Conservation (phyloP, 2,113 vertebrate species). For the Crotalus viridis region DNA sequence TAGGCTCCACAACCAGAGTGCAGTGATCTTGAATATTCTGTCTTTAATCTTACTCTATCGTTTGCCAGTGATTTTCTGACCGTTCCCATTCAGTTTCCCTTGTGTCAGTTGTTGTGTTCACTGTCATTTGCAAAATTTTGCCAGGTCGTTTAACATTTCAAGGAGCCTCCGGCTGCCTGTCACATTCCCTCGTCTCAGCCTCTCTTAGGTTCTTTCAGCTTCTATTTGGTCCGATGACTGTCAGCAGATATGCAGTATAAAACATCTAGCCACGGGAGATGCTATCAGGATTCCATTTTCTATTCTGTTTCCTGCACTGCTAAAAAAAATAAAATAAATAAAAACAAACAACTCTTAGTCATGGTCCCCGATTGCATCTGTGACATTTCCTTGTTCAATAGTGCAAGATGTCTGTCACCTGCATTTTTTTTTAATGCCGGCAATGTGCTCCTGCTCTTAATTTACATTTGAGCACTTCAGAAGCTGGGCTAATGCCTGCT, state of each 20-base stretch:
- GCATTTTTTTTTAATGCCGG: neutral
- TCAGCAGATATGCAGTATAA: neutral
- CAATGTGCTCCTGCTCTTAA: neutral
- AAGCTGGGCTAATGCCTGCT: neutral
- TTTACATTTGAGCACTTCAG: neutral
- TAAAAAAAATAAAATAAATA: neutral
- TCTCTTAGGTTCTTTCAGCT: neutral
- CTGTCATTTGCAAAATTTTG: neutral
- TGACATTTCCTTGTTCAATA: neutral
- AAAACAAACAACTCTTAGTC: neutral
- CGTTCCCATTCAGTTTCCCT: neutral
- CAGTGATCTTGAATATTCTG: neutral
- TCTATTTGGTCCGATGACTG: neutral
- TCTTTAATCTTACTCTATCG: neutral
- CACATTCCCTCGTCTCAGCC: neutral
- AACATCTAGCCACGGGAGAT: neutral
- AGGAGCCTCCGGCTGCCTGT: neutral
- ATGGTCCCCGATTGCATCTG: neutral
- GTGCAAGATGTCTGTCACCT: neutral
- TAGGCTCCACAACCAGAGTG: neutral
- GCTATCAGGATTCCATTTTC: neutral
- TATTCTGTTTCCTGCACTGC: neutral
- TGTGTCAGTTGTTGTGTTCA: neutral
- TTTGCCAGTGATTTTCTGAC: neutral
- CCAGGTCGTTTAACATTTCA: neutral